Evolutionary conservation across 2,113 vertebrate genomes (phyloP).

Genomic region (Percina caprodes): DNA sequence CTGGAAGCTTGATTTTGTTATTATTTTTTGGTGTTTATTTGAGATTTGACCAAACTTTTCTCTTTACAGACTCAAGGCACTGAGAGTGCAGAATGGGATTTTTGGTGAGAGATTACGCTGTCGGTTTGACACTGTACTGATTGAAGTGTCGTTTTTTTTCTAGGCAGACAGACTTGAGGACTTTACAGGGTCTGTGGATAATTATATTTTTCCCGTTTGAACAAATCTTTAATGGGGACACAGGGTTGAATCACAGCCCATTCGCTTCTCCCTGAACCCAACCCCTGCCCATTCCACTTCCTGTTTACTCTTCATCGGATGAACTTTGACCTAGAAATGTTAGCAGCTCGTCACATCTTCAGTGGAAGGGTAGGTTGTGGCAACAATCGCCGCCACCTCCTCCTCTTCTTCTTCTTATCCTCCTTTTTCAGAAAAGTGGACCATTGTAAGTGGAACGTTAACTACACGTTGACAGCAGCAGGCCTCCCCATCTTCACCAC

Average conservation of each 20-base stretch:
- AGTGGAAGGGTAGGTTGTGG: conserved; percentile 5
- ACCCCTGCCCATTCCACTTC: conserved; percentile 25
- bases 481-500: conserved; percentile 2
- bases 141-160: conserved; percentile 19
- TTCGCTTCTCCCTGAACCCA: conserved; percentile 13
- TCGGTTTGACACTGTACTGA: conserved; percentile 47
- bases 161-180: conserved; percentile 37
- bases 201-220: conserved; percentile 16
- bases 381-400: neutral
- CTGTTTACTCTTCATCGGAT: conserved; percentile 50
- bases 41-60: conserved; percentile 70
- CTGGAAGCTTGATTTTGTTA: conserved; percentile 35
- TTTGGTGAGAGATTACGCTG: conserved; percentile 40
- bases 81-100: neutral
- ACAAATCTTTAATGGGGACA: conserved; percentile 50
- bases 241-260: conserved; percentile 63
- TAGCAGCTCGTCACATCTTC: conserved; percentile 32
- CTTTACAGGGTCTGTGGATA: conserved; percentile 55
- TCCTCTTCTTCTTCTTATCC: conserved; percentile 1
- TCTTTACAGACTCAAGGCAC: conserved; percentile 38
- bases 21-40: conserved; percentile 54
- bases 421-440: conserved; percentile 37
- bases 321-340: conserved; percentile 66
- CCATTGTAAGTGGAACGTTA: conserved; percentile 32
- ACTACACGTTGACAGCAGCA: conserved; percentile 14